Base-by-base conservation (phyloP, 92 coral and sea anemone species). In the Actinostola sp. region DNA sequence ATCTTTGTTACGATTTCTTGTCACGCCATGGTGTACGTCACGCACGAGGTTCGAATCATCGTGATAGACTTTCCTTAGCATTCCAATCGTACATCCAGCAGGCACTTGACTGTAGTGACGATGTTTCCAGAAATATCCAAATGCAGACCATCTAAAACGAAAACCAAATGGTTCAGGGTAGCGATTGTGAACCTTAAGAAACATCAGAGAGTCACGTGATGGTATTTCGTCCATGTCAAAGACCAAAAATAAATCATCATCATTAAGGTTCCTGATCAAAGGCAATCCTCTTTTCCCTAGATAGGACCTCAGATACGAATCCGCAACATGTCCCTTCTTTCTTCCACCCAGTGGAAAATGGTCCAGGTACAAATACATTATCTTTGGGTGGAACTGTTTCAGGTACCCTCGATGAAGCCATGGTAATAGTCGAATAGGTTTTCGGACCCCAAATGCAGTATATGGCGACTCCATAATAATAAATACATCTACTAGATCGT, bases 71-170 rank as follows among this genome's bases (percentile, higher is more conserved):
- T 64, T 56, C 34, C 54, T 50, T 42, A 75, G 43, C 72, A 75
- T 63, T 8, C 81, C 81, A 15, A 75, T 21, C 0, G 81, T 75
- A 25, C 81, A 75, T 6, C 81, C 81, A 16, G 81, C 72, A 8
- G 81, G 81, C 11, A 75, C 69, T 56, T 75, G 81, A 23, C 81
- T 75, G 72, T 63, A 75, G 53, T 75, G 81, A 16, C 81, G 81
- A 26, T 75, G 81, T 24, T 75, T 75, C 81, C 81, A 75, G 81
- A 75, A 75, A 58, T 39, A 75, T 0, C 81, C 81, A 50, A 75
- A 75, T 8, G 81, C 81, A 29, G 81, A 75, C 81, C 81, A 75
- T 16, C 81, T 38, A 20, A 75, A 57, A 16, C 81, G 81, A 29
- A 75, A 75, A 1, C 81, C 81, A 50, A 75, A 75, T 25, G 81